Conservation (phyloP, 1,140 invertebrate species). For the Chironomus striatipennis region DNA sequence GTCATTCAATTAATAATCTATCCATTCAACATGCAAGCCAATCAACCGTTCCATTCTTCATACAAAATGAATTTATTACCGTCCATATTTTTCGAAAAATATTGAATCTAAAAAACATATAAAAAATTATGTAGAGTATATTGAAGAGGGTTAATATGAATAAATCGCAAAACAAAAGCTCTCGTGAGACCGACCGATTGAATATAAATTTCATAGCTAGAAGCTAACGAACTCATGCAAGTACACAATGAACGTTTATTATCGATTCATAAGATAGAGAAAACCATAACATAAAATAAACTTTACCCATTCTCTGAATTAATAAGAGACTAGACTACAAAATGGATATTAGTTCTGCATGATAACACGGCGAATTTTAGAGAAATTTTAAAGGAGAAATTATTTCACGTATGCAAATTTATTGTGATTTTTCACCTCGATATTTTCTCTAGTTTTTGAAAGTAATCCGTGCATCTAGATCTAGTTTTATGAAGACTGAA, state of each 20-base stretch:
- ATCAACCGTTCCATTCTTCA: too few species aligned
- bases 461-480: too few species aligned
- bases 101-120: too few species aligned
- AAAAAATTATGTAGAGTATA: neutral
- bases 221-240: conserved; percentile 11
- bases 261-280: neutral
- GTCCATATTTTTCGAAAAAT: too few species aligned
- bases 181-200: conserved; percentile 3
- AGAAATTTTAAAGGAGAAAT: too few species aligned
- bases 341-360: neutral
- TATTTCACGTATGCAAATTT: too few species aligned
- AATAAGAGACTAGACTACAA: neutral
- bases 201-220: conserved; percentile 5
- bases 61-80: too few species aligned
- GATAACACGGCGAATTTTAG: neutral
- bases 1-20: too few species aligned
- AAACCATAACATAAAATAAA: neutral
- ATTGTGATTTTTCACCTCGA: too few species aligned
- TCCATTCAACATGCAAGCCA: too few species aligned
- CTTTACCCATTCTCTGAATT: neutral
- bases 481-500: too few species aligned
- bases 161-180: conserved; percentile 13
- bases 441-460: too few species aligned
- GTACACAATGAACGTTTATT: conserved; percentile 1
- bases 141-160: conserved; percentile 8